Base-by-base conservation (phyloP, 2,888 invertebrate species). In the Bombylius major region DNA sequence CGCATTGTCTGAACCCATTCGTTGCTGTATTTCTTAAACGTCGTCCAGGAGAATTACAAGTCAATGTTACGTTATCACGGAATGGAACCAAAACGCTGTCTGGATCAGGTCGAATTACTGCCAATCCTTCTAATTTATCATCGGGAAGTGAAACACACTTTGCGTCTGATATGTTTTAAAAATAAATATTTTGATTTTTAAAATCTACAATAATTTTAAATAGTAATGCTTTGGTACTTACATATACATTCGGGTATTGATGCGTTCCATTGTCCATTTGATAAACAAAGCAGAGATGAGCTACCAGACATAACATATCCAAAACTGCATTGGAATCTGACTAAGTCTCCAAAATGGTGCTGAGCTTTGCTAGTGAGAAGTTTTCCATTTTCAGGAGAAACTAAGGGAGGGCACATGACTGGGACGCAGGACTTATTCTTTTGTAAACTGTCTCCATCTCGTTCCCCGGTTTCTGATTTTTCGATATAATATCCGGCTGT, bases 371-470 rank as follows among this genome's bases (percentile, higher is more conserved):
- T 91, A 0, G 91, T 85, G 9, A 94, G 71, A 36, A 93, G 76
- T 64, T 87, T 80, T 56, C 93, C 94, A 70, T 93, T 92, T 70
- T 91, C 90, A 1, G 93, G 93, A 5, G 86, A 78, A 39, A 77
- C 70, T 47, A 93, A 70, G 4, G 78, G 71, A 6, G 92, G 89
- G 63, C 94, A 95, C 89, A 92, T 90, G 4, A 93, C 81, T 0
- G 92, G 90, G 12, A 96, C 95, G 72, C 96, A 97, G 39, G 95
- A 90, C 76, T 97, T 96, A 70, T 96, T 95, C 63, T 86, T 81
- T 69, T 91, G 88, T 69, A 87, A 89, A 3, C 86, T 81, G 68
- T 97, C 96, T 0, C 92, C 93, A 66, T 94, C 91, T 58, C 89
- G 80, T 60, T 85, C 80, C 6, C 98, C 97, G 54, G 83, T 86